Conservation (phyloP, 2,113 vertebrate genomes). For the Chroicocephalus ridibundus region DNA sequence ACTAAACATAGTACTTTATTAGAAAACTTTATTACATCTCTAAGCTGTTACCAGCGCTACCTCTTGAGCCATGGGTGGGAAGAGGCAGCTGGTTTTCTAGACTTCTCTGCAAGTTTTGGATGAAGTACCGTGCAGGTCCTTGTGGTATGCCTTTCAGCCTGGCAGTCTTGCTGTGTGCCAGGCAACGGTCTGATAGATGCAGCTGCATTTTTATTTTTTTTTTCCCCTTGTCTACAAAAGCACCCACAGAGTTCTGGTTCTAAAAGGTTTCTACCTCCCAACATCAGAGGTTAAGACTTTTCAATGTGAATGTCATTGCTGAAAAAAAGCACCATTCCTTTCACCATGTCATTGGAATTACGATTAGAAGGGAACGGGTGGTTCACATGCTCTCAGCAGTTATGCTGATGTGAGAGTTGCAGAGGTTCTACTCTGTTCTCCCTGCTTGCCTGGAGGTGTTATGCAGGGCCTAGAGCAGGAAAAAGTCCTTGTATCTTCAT, state of each 20-base stretch:
- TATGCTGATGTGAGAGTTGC: background rate
- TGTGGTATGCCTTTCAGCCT: no score
- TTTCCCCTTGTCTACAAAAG: background rate
- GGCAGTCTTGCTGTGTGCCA: background rate
- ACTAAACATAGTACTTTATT: background rate
- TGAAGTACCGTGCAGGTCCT: background rate
- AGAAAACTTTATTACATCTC: background rate
- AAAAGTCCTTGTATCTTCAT: background rate
- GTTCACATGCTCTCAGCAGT: background rate
- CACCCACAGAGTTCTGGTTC: background rate
- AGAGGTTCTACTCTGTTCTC: background rate
- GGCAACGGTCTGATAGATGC: background rate
- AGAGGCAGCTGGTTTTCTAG: background rate
- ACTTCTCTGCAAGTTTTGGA: background rate
- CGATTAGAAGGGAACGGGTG: background rate
- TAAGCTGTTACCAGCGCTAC: background rate
- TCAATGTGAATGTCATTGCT: background rate
- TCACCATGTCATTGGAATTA: background rate
- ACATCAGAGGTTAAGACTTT: background rate
- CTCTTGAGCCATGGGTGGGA: background rate
- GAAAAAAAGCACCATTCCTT: background rate
- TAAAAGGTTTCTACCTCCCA: background rate
- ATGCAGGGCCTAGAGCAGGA: background rate
- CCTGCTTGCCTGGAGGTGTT: background rate
- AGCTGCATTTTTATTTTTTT: background rate